phyloP scores from a whole-genome alignment of 2,113 vertebrate species.

The Dermatemys mawii region DNA sequence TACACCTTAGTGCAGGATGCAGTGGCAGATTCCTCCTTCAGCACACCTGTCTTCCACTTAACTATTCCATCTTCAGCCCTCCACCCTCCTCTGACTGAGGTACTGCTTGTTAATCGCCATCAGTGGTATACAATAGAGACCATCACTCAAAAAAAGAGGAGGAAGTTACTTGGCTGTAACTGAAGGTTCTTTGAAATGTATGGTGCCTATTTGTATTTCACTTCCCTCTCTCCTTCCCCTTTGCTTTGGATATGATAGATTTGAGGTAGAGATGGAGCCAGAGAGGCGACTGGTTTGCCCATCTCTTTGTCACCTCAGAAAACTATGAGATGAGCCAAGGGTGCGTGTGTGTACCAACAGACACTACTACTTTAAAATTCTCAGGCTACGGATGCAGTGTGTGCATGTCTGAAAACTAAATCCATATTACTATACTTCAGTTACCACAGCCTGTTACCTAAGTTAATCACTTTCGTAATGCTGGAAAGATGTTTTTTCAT shows the following conservation, averaged over 20 bases:
- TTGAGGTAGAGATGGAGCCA: background rate
- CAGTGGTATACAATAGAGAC: background rate
- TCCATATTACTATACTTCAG: background rate
- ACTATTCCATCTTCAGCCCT: no score
- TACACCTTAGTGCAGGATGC: background rate
- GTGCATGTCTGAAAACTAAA: background rate
- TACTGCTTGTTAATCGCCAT: background rate
- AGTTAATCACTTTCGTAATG: background rate
- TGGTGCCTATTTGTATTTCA: background rate
- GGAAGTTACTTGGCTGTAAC: background rate
- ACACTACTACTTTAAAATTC: background rate
- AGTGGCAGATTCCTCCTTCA: background rate
- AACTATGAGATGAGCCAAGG: background rate
- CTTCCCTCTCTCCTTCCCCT: background rate
- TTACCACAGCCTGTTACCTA: background rate
- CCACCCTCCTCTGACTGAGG: background rate
- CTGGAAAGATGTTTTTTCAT: background rate
- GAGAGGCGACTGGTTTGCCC: background rate
- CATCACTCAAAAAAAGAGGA: background rate
- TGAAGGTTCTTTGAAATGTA: background rate
- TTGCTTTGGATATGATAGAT: background rate
- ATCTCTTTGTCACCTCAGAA: background rate
- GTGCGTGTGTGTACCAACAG: background rate
- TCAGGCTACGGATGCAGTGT: background rate
- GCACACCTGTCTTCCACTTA: no score